Evolutionary conservation across 1,140 invertebrate species (phyloP).

Genomic region (Pogonomyrmex barbatus): DNA sequence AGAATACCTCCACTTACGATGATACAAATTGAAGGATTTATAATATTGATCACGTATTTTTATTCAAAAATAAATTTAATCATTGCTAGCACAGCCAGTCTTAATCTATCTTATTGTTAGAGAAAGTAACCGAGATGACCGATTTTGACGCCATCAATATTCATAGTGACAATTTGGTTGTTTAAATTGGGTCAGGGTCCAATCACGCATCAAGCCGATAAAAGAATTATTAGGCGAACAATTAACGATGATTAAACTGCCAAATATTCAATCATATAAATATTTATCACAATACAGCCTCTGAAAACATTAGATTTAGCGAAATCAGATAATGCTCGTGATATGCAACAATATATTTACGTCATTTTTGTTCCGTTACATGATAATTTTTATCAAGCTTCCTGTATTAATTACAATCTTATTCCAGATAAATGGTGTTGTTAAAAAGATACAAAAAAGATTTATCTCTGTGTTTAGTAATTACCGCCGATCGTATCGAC

Average conservation of each 20-base stretch:
- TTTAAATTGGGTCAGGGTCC: conserved; percentile 58
- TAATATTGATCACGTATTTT: neutral
- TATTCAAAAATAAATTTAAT: neutral
- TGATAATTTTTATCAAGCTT: conserved; percentile 35
- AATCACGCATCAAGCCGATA: neutral
- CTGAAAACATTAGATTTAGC: neutral
- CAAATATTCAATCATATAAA: neutral
- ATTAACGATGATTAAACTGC: conserved; percentile 4
- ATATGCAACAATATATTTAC: neutral
- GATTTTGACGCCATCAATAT: conserved; percentile 46
- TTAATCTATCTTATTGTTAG: neutral
- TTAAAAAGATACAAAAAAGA: neutral
- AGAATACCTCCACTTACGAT: neutral
- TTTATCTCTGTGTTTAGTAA: neutral
- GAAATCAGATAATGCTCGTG: neutral
- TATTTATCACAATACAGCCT: neutral
- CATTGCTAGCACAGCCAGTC: neutral
- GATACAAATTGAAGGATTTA: neutral
- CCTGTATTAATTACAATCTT: conserved; percentile 11
- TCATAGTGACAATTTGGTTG: conserved; percentile 47
- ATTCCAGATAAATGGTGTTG: conserved; percentile 17
- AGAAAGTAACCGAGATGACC: neutral
- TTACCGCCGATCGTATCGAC: neutral
- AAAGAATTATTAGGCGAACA: neutral
- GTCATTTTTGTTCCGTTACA: neutral